Percentiles rank a stretch among this genome's conserved stretches.
These are phyloP conservation scores for Sakesphorus luctuosus DNA, from an alignment of 2,113 vertebrate species.

Conservation along the genomic window DNA sequence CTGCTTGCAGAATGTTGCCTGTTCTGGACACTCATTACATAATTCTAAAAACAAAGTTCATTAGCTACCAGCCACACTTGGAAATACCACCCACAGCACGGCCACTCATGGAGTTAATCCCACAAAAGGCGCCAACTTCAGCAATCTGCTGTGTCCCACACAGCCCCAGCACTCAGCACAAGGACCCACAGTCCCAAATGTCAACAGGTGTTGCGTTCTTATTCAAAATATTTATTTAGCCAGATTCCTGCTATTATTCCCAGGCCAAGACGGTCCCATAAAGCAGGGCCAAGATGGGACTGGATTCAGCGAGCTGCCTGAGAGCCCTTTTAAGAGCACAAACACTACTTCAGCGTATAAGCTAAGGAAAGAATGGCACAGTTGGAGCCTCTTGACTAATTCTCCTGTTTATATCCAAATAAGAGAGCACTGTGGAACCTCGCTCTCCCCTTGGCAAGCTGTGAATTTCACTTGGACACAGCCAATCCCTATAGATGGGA, in stretches of 20 bases:
- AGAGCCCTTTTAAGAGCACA: conserved; percentile 41
- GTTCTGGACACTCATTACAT: neutral
- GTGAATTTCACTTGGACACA: neutral
- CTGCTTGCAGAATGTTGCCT: neutral
- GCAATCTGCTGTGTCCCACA: fast-evolving
- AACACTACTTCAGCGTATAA: conserved; percentile 30
- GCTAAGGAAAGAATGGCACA: conserved; percentile 46
- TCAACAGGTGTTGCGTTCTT: conserved; percentile 43
- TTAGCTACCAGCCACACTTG: neutral
- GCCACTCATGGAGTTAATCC: neutral
- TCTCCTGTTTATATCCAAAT: conserved; percentile 42
- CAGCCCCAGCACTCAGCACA: neutral
- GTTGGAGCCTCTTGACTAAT: conserved; percentile 56
- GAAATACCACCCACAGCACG: fast-evolving
- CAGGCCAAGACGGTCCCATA: conserved; percentile 23
- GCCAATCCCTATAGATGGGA: conserved; percentile 31
- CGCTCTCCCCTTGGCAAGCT: conserved; percentile 41
- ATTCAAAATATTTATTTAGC: conserved; percentile 39
- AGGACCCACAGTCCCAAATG: neutral
- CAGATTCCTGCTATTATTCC: neutral
- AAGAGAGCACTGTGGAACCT: conserved; percentile 37
- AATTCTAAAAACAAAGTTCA: neutral
- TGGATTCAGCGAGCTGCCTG: conserved; percentile 30
- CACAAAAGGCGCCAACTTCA: neutral
- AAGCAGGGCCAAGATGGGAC: conserved; percentile 24